Evolutionary conservation across 2,888 invertebrate genomes (phyloP), one percentile per base, ranked within the genome.

Genomic region (Desoria tigrina): DNA sequence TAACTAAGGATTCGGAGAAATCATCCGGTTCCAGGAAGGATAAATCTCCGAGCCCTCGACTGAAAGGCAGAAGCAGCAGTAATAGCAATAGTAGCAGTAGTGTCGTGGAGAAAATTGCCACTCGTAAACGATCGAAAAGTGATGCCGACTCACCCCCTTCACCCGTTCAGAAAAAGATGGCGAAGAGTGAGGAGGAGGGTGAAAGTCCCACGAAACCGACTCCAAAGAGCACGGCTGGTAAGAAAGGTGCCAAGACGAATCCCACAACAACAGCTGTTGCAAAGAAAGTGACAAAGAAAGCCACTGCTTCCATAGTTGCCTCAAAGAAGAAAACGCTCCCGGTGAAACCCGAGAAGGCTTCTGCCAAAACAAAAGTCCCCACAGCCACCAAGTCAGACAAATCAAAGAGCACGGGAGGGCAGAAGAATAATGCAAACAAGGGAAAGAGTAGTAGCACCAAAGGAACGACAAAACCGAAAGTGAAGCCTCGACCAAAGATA

Each of bases 401-500:
- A 60, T 55, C 62, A 63, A 63, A 65, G 61, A 59, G 9, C 11
- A 56, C 49, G 42, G 51, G 42, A 18, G 42, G 18, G 2, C 56
- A 51, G 54, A 54, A 54, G 58, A 67, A 60, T 27, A 28, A 14
- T 26, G 23, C 16, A 23, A 50, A 49, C 14, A 60, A 50, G 42
- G 37, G 51, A 42, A 45, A 11, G 45, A 42, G n/a, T 51, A 56
- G 49, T 27, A 37, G 21, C 53, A 62, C 32, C 39, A 51, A 18
- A 26, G 28, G 23, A 56, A 65, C 54, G 57, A 18, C 49, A 7
- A 68, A 69, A 57, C 24, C 63, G 37, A 72, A 74, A 60, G 57
- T 61, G 11, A 74, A 73, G 61, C 68, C 65, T 1, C 71, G 68
- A 54, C 73, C 73, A 21, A 70, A 72, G 51, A 59, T 65, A 16